Base-by-base conservation (phyloP, 1,140 invertebrate species). In the Parasteatoda tepidariorum region DNA sequence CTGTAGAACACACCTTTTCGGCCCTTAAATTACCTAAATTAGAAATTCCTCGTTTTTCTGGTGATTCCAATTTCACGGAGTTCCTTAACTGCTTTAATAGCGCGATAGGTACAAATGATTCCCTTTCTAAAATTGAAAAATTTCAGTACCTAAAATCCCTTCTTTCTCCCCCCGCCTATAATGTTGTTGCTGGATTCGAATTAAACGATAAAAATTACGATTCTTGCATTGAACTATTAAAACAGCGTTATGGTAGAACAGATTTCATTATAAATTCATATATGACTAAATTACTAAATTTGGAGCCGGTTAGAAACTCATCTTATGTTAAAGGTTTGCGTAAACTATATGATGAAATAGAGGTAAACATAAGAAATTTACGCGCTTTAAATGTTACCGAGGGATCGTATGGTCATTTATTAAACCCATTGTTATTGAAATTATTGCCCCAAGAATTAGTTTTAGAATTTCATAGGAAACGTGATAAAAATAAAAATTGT, bases 291-390 rank as follows among this genome's bases (percentile, higher is more conserved):
- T 2, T 48, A 0, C 18, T 48, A 1, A 48, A 48, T 48, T 4
- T 48, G 18, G 4, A 48, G 18, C 18, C 0, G 1, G 38, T 48
- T 48, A 48, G 18, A 48, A 1, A 48, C 4, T 9, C 18, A 22
- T 34, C 5, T 30, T 30, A 9, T 67, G 31, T 67, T n/a, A 38
- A 34, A 41, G 2, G 64, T 41, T 34, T 41, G 7, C 31, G 33
- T 5, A 67, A n/a, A 24, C 24, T 38, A 3, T 38, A 38, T 7
- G 2, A 67, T 41, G 64, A 67, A 22, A 67, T 38, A 11, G 64
- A 68, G 41, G 31, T 67, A 5, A 67, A 67, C n/a, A 67, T 22
- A 67, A 38, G 31, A 67, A 67, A 67, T 67, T 67, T 67, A 31
- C 22, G 11, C 9, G 3, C 24, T 5, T 64, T 64, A 64, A 64